phyloP scores from a whole-genome alignment of 2,797 vertebrate species.

The Pseudochromis fuscus region DNA sequence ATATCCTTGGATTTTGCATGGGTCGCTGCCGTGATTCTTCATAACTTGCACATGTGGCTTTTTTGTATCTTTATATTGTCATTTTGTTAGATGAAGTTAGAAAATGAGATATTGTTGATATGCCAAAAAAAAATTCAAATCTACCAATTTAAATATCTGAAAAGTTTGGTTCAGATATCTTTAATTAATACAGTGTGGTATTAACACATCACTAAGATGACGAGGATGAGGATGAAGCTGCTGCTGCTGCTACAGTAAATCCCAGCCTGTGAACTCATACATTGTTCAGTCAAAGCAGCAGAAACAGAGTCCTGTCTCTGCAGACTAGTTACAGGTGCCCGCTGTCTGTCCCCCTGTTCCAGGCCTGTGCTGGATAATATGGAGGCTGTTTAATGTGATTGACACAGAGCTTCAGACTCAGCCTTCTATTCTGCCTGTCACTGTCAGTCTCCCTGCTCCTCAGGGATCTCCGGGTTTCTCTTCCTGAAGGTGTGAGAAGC shows the following conservation, averaged over 20 bases:
- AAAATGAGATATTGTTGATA: not conserved
- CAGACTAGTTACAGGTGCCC: conserved; percentile 51
- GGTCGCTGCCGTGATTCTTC: not conserved
- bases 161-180: not conserved
- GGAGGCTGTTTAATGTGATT: conserved; percentile 69
- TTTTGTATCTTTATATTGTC: not conserved
- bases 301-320: conserved; percentile 49
- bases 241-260: not conserved
- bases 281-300: conserved; percentile 26
- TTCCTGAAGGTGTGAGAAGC: conserved; percentile 29
- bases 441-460: conserved; percentile 59
- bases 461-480: conserved; percentile 52
- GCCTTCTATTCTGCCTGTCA: conserved; percentile 62
- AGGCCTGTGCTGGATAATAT: conserved; percentile 53
- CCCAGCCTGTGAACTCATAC: conserved; percentile 16
- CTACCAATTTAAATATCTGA: not conserved
- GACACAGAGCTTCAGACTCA: conserved; percentile 63
- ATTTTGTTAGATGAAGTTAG: not conserved
- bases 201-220: not conserved
- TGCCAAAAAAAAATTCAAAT: not conserved
- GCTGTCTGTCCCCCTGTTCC: conserved; percentile 53
- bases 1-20: not conserved
- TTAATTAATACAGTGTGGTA: not conserved
- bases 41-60: not conserved
- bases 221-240: not conserved